Evolutionary conservation across 2,113 vertebrate species (phyloP).

Genomic region (Hiodon tergisus): DNA sequence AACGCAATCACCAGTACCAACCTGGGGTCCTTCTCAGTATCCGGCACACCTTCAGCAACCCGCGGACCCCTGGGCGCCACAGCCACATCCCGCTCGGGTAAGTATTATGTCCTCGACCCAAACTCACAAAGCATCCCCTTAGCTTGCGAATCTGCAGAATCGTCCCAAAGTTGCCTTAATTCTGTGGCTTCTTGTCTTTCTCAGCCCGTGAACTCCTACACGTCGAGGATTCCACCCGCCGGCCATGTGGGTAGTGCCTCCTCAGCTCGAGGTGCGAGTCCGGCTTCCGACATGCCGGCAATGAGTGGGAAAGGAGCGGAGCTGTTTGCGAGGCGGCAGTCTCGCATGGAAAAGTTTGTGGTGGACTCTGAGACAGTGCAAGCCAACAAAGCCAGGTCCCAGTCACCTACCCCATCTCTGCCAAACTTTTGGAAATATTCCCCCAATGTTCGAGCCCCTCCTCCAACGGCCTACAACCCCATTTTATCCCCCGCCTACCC

Average conservation of each 20-base stretch:
- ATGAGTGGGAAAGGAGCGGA: conserved; percentile 82
- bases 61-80: conserved; percentile 50
- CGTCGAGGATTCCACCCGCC: conserved; percentile 54
- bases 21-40: conserved; percentile 39
- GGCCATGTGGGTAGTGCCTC: conserved; percentile 40
- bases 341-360: conserved; percentile 91
- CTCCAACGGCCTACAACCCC: conserved; percentile 86
- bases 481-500: conserved; percentile 83
- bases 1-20: conserved; percentile 41
- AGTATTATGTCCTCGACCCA: conserved; percentile 50
- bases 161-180: conserved; percentile 58
- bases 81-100: conserved; percentile 46
- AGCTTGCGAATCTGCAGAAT: conserved; percentile 55
- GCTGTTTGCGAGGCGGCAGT: conserved; percentile 86
- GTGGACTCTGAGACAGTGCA: conserved; percentile 83
- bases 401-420: conserved; percentile 83
- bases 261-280: conserved; percentile 44
- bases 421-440: conserved; percentile 92
- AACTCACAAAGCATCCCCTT: conserved; percentile 41
- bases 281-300: conserved; percentile 61
- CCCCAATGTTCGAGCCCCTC: conserved; percentile 88
- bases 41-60: conserved; percentile 43
- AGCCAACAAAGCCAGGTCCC: conserved; percentile 66
- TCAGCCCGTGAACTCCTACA: conserved; percentile 52
- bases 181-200: conserved; percentile 65